Base-by-base conservation (phyloP, 2,888 invertebrate species). In the Lucinisca nassula region DNA sequence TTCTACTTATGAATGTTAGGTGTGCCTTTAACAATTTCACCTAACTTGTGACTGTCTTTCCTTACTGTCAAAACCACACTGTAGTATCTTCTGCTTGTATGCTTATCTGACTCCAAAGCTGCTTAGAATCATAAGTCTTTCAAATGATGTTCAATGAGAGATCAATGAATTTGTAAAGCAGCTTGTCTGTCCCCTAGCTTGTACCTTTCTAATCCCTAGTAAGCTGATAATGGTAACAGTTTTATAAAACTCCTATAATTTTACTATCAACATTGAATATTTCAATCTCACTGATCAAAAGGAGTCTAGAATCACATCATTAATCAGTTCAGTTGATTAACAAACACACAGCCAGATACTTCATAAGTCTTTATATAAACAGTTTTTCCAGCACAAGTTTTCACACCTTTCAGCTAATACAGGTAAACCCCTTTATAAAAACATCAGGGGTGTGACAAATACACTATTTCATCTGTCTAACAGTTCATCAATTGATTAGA, bases 351-450 rank as follows among this genome's bases (percentile, higher is more conserved):
- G 67, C 35, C 35, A 67, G 35, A 67, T 67, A 35, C 35, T 67
- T 67, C 67, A 67, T 35, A 67, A 67, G 67, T 67, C 67, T 35
- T 67, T 67, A 35, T 67, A 21, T 17, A 32, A 67, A 67, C 67
- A 67, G 67, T 67, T 67, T 67, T 67, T 24, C 1, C 1, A 67
- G 67, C 67, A 67, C 67, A 67, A 30, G 67, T 67, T 67, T 67
- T 67, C 67, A 67, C 67, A 67, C 67, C 67, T 35, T 35, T 67
- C 35, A 2, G 10, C 35, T 32, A 67, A 67, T 35, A 67, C 30
- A 14, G 6, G 67, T 67, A 35, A 67, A 67, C 32, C 30, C 67
- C 30, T 35, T 67, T 67, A 67, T 35, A 35, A 67, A 67, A 67
- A 35, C 67, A 35, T 67, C 67, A 67, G 24, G 35, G 21, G 35